Percentiles rank a stretch among this genome's conserved stretches.
Conservation (phyloP, 1,140 invertebrate species). For the Paralvinella palmiformis region DNA sequence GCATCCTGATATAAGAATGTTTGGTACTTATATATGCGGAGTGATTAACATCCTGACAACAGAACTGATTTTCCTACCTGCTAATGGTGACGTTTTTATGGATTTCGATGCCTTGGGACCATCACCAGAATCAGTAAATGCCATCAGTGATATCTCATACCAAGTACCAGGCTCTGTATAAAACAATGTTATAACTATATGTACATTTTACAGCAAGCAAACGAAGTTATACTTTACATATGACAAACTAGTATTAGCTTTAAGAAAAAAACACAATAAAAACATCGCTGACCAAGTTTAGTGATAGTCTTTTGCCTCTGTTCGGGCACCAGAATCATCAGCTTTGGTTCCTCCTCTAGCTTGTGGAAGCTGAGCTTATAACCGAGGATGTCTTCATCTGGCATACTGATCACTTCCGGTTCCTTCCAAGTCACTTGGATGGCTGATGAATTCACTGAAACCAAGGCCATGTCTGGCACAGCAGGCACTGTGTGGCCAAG, state of each 20-base stretch:
- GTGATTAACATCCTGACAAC: no score
- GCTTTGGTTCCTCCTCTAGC: background rate
- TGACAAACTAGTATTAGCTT: background rate
- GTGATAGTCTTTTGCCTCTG: background rate
- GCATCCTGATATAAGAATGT: no score
- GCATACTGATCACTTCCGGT: background rate
- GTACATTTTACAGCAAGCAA: background rate
- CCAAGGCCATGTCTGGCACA: background rate
- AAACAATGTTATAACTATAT: background rate
- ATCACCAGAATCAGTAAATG: background rate
- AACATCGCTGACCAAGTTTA: slow-evolving; percentile 7
- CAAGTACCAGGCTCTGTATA: background rate
- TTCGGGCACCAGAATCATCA: background rate
- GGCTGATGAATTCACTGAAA: background rate
- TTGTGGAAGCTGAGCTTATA: slow-evolving; percentile 10
- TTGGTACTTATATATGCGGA: no score
- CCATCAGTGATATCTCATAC: background rate
- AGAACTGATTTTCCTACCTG: background rate
- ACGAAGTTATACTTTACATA: background rate
- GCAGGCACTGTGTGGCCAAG: slow-evolving; percentile 6
- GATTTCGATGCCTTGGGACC: background rate
- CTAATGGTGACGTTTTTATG: background rate
- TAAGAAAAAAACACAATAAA: background rate
- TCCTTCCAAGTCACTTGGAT: slow-evolving; percentile 1
- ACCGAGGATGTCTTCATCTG: background rate